Evolutionary conservation across 2,797 vertebrate species (phyloP).

Genomic region (Champsocephalus esox): DNA sequence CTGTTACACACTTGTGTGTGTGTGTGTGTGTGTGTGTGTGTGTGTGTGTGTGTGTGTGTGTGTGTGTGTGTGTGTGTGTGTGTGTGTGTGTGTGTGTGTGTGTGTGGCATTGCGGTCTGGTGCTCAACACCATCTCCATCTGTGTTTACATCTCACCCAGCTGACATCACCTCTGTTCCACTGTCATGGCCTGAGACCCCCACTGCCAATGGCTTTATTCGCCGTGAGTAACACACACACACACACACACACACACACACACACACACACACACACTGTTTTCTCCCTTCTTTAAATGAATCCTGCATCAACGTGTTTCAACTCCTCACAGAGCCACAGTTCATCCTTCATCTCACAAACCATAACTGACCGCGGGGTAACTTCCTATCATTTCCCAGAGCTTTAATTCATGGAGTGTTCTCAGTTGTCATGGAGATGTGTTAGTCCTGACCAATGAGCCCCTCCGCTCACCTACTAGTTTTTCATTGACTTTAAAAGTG

Average conservation of each 20-base stretch:
- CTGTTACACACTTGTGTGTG: too few relatives aligned
- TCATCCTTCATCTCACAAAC: not conserved
- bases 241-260: too few relatives aligned
- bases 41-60: constrained; percentile 12
- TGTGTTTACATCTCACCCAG: constrained; percentile 68
- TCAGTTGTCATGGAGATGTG: not conserved
- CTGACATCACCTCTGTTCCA: constrained; percentile 67
- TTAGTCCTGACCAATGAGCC: not conserved
- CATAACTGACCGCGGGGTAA: not conserved
- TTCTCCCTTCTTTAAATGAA: not conserved
- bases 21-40: too few relatives aligned
- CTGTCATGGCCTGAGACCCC: constrained; percentile 77
- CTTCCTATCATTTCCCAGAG: not conserved
- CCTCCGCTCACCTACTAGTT: not conserved
- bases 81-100: too few relatives aligned
- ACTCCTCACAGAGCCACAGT: not conserved
- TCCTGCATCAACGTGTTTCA: not conserved
- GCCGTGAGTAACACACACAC: constrained; percentile 72
- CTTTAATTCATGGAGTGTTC: not conserved
- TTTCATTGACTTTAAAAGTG: not conserved
- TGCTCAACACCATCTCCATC: constrained; percentile 56
- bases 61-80: not conserved
- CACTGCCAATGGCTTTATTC: constrained; percentile 49
- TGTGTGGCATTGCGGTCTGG: not conserved
- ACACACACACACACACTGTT: not conserved